These are phyloP conservation scores for Manis crassicaudata DNA, from an alignment of 2,797 vertebrate species.

Conservation along the genomic window DNA sequence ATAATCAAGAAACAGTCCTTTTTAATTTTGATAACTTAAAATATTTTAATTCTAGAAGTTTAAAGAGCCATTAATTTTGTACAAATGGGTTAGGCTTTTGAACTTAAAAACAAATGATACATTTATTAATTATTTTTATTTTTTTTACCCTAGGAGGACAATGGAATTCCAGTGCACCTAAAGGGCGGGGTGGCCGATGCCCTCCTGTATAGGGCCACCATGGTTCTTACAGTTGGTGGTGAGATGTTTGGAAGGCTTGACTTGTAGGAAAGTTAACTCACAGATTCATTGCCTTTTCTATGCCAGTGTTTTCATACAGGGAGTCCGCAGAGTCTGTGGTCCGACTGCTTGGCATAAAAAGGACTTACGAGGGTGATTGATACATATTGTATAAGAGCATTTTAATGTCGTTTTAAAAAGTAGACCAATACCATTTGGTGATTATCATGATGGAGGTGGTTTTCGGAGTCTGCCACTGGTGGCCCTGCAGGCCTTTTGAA, in stretches of 20 bases:
- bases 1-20: slow-evolving; percentile 8
- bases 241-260: slow-evolving; percentile 74
- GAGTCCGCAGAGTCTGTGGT: not conserved
- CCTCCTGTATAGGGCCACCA: slow-evolving; percentile 91
- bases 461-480: not conserved
- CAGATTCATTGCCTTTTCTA: not conserved
- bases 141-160: slow-evolving; percentile 89
- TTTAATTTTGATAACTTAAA: slow-evolving; percentile 37
- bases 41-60: slow-evolving; percentile 22
- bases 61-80: slow-evolving; percentile 1
- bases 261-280: not conserved
- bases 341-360: not conserved
- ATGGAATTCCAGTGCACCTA: slow-evolving; percentile 93
- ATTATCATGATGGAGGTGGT: not conserved
- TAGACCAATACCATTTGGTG: not conserved
- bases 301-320: not conserved
- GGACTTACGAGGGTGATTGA: not conserved
- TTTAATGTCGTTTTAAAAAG: not conserved
- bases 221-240: slow-evolving; percentile 90
- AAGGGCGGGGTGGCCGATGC: slow-evolving; percentile 91
- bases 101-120: not conserved
- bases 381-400: not conserved
- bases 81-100: slow-evolving; percentile 2
- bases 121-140: not conserved
- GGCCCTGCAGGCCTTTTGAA: not conserved